Conservation (phyloP, 2,888 invertebrate genomes). For the Leucophenga montana region DNA sequence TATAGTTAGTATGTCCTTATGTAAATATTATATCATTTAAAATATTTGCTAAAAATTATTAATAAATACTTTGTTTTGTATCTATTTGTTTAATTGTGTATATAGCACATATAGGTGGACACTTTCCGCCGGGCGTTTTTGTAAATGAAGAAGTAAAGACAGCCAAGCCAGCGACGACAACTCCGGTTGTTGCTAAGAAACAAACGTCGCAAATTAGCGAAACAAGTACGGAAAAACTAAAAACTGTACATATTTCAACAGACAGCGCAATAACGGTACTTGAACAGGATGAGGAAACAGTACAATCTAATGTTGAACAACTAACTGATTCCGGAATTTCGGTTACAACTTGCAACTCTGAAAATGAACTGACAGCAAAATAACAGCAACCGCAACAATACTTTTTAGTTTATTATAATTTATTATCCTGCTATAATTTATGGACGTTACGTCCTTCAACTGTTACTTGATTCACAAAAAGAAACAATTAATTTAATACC, state of each 20-base stretch:
- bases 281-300: slow-evolving; percentile 50
- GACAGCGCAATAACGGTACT: slow-evolving; percentile 47
- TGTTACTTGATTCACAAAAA: neutral
- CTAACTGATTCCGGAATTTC: neutral
- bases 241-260: slow-evolving; percentile 32
- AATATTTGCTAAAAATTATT: neutral
- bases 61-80: neutral
- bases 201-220: neutral
- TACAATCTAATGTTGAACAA: too few relatives aligned
- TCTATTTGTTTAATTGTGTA: slow-evolving; percentile 6
- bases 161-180: slow-evolving; percentile 33
- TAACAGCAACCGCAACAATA: slow-evolving; percentile 49
- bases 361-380: neutral
- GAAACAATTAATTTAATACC: too few relatives aligned
- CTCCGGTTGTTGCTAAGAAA: slow-evolving; percentile 24
- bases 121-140: slow-evolving; percentile 59
- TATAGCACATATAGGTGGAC: slow-evolving; percentile 59
- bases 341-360: slow-evolving; percentile 33
- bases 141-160: slow-evolving; percentile 51
- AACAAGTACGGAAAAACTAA: slow-evolving; percentile 6
- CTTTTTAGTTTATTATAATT: slow-evolving; percentile 49
- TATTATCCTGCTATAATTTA: slow-evolving; percentile 2
- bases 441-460: neutral
- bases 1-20: neutral
- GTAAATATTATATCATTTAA: neutral